Conservation (phyloP, 1,140 invertebrate species). For the Drosophila bocqueti region DNA sequence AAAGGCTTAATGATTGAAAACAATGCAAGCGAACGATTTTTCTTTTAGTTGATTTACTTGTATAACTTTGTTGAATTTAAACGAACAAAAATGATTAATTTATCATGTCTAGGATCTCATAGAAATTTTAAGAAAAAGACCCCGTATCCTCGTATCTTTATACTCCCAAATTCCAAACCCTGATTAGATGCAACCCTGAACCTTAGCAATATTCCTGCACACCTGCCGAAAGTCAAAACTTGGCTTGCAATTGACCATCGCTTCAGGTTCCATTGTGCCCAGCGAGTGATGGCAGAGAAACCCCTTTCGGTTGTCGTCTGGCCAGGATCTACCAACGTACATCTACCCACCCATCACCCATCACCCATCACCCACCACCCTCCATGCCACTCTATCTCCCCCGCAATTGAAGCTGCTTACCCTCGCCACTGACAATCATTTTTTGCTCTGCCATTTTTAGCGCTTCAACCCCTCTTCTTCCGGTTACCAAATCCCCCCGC, state of each 20-base stretch:
- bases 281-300: constrained; percentile 15
- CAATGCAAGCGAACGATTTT: too few relatives aligned
- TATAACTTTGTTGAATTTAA: too few relatives aligned
- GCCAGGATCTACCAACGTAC: constrained; percentile 23
- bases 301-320: constrained; percentile 74
- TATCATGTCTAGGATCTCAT: too few relatives aligned
- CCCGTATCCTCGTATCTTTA: too few relatives aligned
- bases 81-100: too few relatives aligned
- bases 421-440: constrained; percentile 45
- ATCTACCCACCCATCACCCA: background rate
- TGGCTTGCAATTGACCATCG: constrained; percentile 81
- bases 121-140: background rate
- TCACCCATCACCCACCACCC: too few relatives aligned
- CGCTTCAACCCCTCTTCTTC: constrained; percentile 47
- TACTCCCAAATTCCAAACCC: background rate
- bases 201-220: background rate
- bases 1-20: too few relatives aligned
- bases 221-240: constrained; percentile 48
- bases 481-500: constrained; percentile 4
- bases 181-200: background rate
- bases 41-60: too few relatives aligned
- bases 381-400: too few relatives aligned
- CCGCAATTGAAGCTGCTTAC: constrained; percentile 53
- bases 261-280: constrained; percentile 29
- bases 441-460: constrained; percentile 78